Evolutionary conservation across 1,140 invertebrate genomes (phyloP).

Genomic region (Spodoptera frugiperda): DNA sequence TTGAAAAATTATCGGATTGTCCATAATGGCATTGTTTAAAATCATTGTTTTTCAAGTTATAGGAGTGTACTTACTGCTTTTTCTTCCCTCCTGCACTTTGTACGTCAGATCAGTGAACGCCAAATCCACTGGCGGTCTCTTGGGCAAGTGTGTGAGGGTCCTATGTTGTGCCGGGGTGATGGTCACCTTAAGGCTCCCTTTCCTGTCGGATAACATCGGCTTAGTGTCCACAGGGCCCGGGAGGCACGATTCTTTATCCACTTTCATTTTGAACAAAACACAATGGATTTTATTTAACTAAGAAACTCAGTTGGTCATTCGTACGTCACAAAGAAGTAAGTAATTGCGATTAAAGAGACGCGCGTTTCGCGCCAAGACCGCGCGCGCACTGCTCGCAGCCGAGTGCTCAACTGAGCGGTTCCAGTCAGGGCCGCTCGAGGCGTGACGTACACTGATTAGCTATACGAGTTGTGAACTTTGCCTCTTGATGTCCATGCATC

Average conservation of each 20-base stretch:
- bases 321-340: constrained; percentile 74
- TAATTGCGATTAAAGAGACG: constrained; percentile 34
- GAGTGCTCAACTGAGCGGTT: constrained; percentile 31
- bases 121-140: constrained; percentile 94
- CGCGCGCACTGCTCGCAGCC: constrained; percentile 43
- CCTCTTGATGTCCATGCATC: constrained; percentile 46
- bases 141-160: constrained; percentile 93
- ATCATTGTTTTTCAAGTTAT: constrained; percentile 7
- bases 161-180: constrained; percentile 90
- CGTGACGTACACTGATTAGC: constrained; percentile 59
- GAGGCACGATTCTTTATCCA: constrained; percentile 71
- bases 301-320: constrained; percentile 63
- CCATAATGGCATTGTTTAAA: constrained; percentile 8
- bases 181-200: constrained; percentile 87
- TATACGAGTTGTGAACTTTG: constrained; percentile 72
- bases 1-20: background rate
- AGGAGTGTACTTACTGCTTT: constrained; percentile 90
- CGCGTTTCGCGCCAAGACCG: constrained; percentile 36
- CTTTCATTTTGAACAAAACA: constrained; percentile 70
- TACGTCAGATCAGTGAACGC: constrained; percentile 95
- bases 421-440: constrained; percentile 38
- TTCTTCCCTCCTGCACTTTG: constrained; percentile 93
- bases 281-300: constrained; percentile 56
- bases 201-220: constrained; percentile 83
- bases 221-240: constrained; percentile 74